Percentiles rank a stretch among this genome's conserved stretches.
Evolutionary conservation across 2,113 vertebrate species (phyloP).

Genomic region (Notiomystis cincta): DNA sequence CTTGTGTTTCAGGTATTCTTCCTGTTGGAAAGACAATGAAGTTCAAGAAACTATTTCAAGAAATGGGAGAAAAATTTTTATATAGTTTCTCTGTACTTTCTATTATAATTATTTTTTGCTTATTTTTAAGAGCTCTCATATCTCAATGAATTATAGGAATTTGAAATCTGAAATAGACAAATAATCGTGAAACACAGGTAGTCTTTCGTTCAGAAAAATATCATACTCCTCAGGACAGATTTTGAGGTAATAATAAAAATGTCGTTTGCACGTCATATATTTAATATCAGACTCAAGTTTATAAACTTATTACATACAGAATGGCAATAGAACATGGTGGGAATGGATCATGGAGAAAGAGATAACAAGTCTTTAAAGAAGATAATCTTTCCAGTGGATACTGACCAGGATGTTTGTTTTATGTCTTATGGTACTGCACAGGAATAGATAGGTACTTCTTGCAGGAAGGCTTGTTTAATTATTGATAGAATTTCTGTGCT

Average conservation of each 20-base stretch:
- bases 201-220: background rate
- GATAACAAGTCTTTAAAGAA: background rate
- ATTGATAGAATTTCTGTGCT: background rate
- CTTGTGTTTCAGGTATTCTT: background rate
- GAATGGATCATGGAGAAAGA: background rate
- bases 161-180: background rate
- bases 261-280: accelerated
- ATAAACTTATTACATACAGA: background rate
- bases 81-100: background rate
- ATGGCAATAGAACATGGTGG: background rate
- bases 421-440: background rate
- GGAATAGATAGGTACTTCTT: background rate
- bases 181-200: background rate
- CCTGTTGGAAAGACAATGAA: background rate
- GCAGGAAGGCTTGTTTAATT: background rate
- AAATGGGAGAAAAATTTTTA: background rate
- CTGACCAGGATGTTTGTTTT: background rate
- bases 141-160: background rate
- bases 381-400: background rate
- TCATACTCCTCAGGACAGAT: background rate
- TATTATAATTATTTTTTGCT: background rate
- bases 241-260: background rate
- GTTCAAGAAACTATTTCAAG: background rate
- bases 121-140: background rate
- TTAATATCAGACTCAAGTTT: background rate